Conservation (phyloP, 2,797 vertebrate genomes). For the Pipistrellus pipistrellus region DNA sequence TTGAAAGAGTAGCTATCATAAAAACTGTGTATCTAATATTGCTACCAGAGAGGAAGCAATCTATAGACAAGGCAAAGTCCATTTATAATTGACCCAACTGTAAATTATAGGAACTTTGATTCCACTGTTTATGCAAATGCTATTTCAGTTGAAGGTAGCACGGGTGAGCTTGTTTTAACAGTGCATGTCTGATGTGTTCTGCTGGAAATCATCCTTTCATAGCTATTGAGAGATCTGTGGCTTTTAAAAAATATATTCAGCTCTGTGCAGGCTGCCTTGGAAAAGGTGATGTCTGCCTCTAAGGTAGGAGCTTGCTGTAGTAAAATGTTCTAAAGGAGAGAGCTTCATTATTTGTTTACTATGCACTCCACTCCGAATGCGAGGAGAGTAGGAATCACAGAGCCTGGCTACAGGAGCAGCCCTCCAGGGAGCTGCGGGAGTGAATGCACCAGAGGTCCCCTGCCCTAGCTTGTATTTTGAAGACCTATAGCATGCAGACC, state of each 20-base stretch:
- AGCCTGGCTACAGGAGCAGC: background rate
- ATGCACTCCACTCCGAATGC: slow-evolving; percentile 9
- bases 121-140: slow-evolving; percentile 40
- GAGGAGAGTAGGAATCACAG: background rate
- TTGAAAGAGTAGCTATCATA: background rate
- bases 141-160: slow-evolving; percentile 21
- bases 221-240: background rate
- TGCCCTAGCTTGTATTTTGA: slow-evolving; percentile 22
- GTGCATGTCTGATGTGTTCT: background rate
- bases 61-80: background rate
- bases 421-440: background rate
- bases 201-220: background rate
- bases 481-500: slow-evolving; percentile 1
- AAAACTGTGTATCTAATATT: background rate
- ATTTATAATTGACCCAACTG: slow-evolving; percentile 19
- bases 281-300: background rate
- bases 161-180: background rate
- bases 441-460: background rate
- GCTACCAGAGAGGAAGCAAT: background rate
- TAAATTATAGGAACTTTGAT: slow-evolving; percentile 31
- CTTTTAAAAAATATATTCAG: slow-evolving; percentile 54
- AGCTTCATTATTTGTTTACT: slow-evolving; percentile 77
- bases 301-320: slow-evolving; percentile 64
- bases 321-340: slow-evolving; percentile 58
- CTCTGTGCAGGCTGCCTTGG: slow-evolving; percentile 19